phyloP scores from a whole-genome alignment of 2,797 vertebrate genomes.

The Muscicapa striata region DNA sequence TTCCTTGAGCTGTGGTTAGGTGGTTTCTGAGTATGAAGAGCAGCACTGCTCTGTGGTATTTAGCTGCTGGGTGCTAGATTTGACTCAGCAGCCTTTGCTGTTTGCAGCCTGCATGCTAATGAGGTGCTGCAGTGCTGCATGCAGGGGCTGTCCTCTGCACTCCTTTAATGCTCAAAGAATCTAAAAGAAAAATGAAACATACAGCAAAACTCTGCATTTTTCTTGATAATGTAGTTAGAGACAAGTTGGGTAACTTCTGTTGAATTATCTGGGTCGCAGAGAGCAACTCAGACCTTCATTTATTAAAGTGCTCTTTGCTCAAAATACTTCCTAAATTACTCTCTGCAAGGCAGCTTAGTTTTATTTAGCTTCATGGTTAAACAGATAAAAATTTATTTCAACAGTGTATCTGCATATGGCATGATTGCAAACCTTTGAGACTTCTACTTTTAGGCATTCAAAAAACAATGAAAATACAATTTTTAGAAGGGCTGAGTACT shows the following conservation, averaged over 20 bases:
- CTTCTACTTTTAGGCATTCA: not conserved
- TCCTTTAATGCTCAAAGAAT: not conserved
- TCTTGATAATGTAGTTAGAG: not conserved
- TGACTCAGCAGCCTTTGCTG: conserved; percentile 47
- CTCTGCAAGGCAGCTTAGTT: not conserved
- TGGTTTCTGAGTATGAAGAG: not conserved
- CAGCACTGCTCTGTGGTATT: not conserved
- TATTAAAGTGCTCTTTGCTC: conserved; percentile 31
- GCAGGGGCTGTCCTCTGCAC: not conserved
- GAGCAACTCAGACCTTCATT: conserved; percentile 24
- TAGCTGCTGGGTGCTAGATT: not conserved
- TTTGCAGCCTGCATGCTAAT: not conserved
- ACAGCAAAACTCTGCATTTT: not conserved
- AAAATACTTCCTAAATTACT: conserved; percentile 1
- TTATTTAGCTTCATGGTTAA: conserved; percentile 29
- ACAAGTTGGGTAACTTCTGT: not conserved
- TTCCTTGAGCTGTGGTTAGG: not conserved
- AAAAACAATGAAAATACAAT: not conserved
- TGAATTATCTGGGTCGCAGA: conserved; percentile 9
- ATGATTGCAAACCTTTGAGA: not conserved
- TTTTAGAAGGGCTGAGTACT: not conserved
- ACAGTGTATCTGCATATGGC: not conserved
- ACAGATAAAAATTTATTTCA: conserved; percentile 29
- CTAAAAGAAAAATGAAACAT: not conserved
- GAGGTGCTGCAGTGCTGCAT: conserved; percentile 27